A percentile compares a stretch with the other conserved stretches of the same genome.
Evolutionary conservation across 2,797 vertebrate species (phyloP).

Genomic region (Scleropages formosus): DNA sequence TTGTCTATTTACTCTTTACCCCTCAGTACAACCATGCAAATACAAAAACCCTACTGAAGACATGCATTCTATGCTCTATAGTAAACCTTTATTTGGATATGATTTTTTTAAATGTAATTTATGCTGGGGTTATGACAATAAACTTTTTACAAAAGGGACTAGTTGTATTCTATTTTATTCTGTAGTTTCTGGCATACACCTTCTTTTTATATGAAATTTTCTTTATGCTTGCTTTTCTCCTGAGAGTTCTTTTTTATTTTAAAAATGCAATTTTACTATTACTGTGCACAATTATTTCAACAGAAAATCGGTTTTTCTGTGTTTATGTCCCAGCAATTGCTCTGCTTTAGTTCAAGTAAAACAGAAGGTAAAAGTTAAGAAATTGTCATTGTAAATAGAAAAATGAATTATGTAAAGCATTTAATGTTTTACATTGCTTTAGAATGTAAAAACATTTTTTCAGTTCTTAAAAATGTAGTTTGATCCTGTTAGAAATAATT

Average conservation of each 20-base stretch:
- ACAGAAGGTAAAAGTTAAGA: slow-evolving; percentile 18
- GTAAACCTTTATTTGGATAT: slow-evolving; percentile 1
- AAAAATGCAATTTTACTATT: slow-evolving; percentile 19
- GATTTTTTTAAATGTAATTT: not conserved
- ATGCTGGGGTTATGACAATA: slow-evolving; percentile 12
- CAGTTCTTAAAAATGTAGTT: slow-evolving; percentile 80
- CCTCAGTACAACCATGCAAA: not conserved
- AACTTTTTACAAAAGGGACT: slow-evolving; percentile 22
- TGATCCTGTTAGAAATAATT: slow-evolving; percentile 69
- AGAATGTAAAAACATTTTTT: slow-evolving; percentile 78
- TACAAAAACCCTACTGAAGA: slow-evolving; percentile 8
- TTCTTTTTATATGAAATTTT: slow-evolving; percentile 19
- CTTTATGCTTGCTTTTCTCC: slow-evolving; percentile 27
- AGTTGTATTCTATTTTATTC: slow-evolving; percentile 5
- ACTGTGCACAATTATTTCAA: slow-evolving; percentile 16
- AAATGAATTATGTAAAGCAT: slow-evolving; percentile 64
- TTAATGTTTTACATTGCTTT: slow-evolving; percentile 72
- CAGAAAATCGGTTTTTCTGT: slow-evolving; percentile 22
- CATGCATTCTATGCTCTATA: slow-evolving; percentile 13
- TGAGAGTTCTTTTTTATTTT: slow-evolving; percentile 11
- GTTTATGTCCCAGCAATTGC: slow-evolving; percentile 24
- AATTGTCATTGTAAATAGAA: slow-evolving; percentile 61
- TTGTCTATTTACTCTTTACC: not conserved
- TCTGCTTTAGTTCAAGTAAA: slow-evolving; percentile 22
- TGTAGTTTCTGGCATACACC: slow-evolving; percentile 13